Evolutionary conservation across 2,888 invertebrate species (phyloP), one percentile per base, ranked within the genome.

Genomic region (Rhagium mordax): DNA sequence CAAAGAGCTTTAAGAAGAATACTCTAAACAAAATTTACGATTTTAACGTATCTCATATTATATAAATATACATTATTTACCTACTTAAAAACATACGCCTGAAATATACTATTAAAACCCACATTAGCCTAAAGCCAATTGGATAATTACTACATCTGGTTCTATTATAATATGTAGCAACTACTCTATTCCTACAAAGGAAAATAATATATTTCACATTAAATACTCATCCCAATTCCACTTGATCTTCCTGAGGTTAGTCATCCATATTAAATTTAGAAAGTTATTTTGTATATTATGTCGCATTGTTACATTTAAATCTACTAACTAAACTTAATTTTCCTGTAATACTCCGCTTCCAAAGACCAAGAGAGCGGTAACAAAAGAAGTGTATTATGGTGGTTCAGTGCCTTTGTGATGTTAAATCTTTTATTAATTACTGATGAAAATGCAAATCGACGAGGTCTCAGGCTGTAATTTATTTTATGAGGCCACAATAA

Each of bases 361-460:
- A 49, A 57, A 59, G 13, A 68, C 61, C 49, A 18, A 48, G 67
- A 53, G 62, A 27, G 64, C n/a, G 51, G 62, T 27, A 69, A 76
- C 76, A 72, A 74, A 74, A 74, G 76, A 72, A 76, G 74, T 72
- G 48, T 74, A 72, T 70, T 70, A 72, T 59, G 72, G 65, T 51
- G 72, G 74, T 72, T 70, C 59, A 18, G 41, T 48, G 65, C 72
- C 74, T 76, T 76, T 76, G 76, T 74, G 67, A 74, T 74, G 76
- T 71, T 74, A 72, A 76, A 74, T 76, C 71, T 76, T 73, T 74
- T 71, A 74, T 76, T 74, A 76, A 76, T 76, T 76, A 76, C 74
- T 71, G 76, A 76, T 74, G 76, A 73, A 74, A 76, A 76, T 76
- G 76, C 70, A 74, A 76, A 74, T 76, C 72, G 71, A 61, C 49